A percentile compares a stretch with the other conserved stretches of the same genome.
Conservation (phyloP, 2,113 vertebrate species). For the Madoqua kirkii region DNA sequence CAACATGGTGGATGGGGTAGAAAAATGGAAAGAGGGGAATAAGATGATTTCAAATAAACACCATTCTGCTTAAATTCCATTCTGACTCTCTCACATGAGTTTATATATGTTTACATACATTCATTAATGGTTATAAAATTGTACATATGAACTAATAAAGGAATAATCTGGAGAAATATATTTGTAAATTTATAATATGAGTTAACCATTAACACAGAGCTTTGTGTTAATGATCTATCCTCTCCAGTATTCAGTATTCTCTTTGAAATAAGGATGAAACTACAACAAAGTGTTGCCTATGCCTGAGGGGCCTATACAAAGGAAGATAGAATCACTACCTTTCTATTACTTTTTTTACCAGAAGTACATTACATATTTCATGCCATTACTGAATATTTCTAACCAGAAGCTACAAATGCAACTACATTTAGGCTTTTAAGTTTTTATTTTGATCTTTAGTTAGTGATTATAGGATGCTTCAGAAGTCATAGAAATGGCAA, state of each 20-base stretch:
- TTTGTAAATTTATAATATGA: not conserved
- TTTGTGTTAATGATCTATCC: not conserved
- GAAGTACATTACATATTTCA: not conserved
- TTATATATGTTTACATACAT: not conserved
- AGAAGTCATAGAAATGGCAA: not conserved
- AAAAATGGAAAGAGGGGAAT: fast-evolving
- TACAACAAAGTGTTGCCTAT: not conserved
- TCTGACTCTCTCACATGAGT: not conserved
- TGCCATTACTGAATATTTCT: not conserved
- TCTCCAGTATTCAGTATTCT: not conserved
- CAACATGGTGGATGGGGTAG: fast-evolving
- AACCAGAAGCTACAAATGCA: not conserved
- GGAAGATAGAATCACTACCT: not conserved
- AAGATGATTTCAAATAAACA: not conserved
- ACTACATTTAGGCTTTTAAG: not conserved
- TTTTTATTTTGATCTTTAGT: slow-evolving; percentile 29
- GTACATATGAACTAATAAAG: not conserved
- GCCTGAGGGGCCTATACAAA: not conserved
- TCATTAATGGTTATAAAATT: not conserved
- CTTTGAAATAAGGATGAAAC: not conserved
- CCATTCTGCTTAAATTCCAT: not conserved
- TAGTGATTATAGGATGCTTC: not conserved
- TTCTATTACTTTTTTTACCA: not conserved
- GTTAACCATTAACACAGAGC: not conserved
- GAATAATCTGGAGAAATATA: not conserved